Base-by-base conservation (phyloP, 2,888 invertebrate species). In the Tachina lurida region DNA sequence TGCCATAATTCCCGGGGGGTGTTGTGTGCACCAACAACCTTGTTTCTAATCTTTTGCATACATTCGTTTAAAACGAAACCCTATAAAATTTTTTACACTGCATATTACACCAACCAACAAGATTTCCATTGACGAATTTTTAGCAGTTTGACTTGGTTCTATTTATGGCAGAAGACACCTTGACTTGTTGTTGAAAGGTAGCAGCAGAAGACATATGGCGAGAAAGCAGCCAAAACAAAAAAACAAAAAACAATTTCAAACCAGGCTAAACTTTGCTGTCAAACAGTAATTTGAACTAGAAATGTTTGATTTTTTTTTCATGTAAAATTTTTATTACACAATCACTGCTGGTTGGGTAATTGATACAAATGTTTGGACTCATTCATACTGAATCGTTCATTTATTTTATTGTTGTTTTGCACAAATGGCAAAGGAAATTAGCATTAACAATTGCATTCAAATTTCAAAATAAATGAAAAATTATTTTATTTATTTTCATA, bases 91-190 rank as follows among this genome's bases (percentile, higher is more conserved):
- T n/a, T 45, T 22, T 43, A 70, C 19, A 52, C 12, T n/a, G n/a
- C 52, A 52, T 45, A 60, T 31, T 39, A 78, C 41, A 62, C 52
- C 8, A 63, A 41, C 62, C 49, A 19, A 62, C 2, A 31, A 49
- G 60, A 65, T 75, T 54, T 65, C 31, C 39, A 49, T 77, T 68
- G 67, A 68, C 19, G 41, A 22, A 49, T 49, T 63, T 45, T 17
- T 15, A 54, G 58, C 56, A 41, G 8, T 22, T 19, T 22, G 39
- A 22, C 31, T 54, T 41, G 15, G 9, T 70, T 41, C 15, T 56
- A 47, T 71, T 63, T 76, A 56, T 76, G 68, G 47, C 60, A 83
- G 76, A 77, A 83, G 76, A 77, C 82, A 83, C 82, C 82, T 83
- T 83, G 76, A 83, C 76, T 83, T 71, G 58, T 71, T 71, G 65